phyloP scores from a whole-genome alignment of 2,113 vertebrate genomes.

The Plotosus lineatus region DNA sequence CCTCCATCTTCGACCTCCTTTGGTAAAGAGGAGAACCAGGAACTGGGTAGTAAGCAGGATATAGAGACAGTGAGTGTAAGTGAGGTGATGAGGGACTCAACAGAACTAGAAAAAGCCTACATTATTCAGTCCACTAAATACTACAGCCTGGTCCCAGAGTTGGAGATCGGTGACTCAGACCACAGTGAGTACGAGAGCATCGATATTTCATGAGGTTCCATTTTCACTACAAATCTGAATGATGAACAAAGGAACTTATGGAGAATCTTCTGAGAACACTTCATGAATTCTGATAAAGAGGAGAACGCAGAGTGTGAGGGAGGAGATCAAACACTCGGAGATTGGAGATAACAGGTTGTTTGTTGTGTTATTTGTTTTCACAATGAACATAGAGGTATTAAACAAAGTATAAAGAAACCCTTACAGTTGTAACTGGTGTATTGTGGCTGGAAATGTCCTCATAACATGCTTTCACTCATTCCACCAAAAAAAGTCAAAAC shows the following conservation, averaged over 20 bases:
- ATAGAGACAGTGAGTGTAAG: constrained; percentile 79
- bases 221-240: neutral
- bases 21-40: constrained; percentile 42
- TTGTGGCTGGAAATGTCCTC: neutral
- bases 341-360: neutral
- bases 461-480: neutral
- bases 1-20: constrained; percentile 32
- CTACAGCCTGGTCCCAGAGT: constrained; percentile 85
- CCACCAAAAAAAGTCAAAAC: neutral
- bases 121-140: constrained; percentile 83
- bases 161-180: constrained; percentile 85
- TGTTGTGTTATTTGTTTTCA: neutral
- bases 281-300: neutral
- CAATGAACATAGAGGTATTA: neutral
- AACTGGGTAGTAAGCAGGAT: constrained; percentile 64
- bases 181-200: constrained; percentile 83
- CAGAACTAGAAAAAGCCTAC: constrained; percentile 84
- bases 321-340: neutral
- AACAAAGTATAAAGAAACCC: neutral
- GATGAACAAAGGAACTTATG: neutral
- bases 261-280: neutral
- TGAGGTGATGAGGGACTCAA: constrained; percentile 85
- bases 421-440: neutral
- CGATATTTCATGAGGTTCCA: constrained; percentile 66
- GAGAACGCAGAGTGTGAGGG: neutral